These are phyloP conservation scores for Ericerus pela DNA, from an alignment of 1,140 invertebrate species.

Conservation along the genomic window DNA sequence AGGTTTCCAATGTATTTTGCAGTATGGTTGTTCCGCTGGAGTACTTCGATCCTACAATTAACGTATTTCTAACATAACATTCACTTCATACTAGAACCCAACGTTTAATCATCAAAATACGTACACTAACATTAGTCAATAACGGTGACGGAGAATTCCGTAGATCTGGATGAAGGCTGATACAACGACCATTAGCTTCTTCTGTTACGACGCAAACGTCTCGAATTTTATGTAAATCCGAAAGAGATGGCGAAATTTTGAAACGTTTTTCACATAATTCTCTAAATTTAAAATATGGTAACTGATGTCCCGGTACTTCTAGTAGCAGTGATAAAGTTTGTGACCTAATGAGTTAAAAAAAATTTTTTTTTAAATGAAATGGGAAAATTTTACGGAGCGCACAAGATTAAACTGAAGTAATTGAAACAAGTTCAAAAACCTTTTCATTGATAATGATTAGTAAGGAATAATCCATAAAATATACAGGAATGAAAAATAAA, in stretches of 20 bases:
- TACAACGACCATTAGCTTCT: slow-evolving; percentile 51
- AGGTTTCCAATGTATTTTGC: slow-evolving; percentile 40
- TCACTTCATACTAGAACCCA: background rate
- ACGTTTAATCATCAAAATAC: background rate
- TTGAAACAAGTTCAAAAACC: background rate
- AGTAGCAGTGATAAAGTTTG: slow-evolving; percentile 39
- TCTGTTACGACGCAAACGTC: slow-evolving; percentile 60
- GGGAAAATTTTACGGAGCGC: background rate
- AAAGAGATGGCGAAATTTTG: slow-evolving; percentile 57
- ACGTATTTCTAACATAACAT: background rate
- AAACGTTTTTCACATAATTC: slow-evolving; percentile 71
- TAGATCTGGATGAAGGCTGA: slow-evolving; percentile 33
- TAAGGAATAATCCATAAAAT: background rate
- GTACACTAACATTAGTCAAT: slow-evolving; percentile 2
- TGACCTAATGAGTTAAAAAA: slow-evolving; percentile 28
- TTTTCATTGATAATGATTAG: background rate
- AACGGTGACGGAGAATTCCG: slow-evolving; percentile 37
- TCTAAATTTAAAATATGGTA: slow-evolving; percentile 72
- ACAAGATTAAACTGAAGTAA: background rate
- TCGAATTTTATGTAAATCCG: slow-evolving; percentile 64
- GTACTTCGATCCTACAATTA: slow-evolving; percentile 11
- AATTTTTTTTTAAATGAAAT: background rate
- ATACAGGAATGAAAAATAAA: no score
- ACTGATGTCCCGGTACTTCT: slow-evolving; percentile 55
- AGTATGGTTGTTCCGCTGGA: slow-evolving; percentile 40